Conservation (phyloP, 2,888 invertebrate genomes). For the Drosophila subquinaria region DNA sequence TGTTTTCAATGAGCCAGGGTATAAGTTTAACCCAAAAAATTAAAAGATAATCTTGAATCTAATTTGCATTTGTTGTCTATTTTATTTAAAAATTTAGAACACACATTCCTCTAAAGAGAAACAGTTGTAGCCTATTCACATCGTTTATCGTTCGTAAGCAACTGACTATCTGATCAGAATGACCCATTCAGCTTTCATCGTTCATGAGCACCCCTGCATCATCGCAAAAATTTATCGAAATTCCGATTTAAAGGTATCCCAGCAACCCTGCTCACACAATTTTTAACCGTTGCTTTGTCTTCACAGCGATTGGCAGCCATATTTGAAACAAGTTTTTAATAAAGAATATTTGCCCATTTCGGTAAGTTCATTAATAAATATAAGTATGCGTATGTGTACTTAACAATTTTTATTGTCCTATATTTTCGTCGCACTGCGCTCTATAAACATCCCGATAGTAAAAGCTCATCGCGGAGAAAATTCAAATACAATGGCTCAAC, state of each 20-base stretch:
- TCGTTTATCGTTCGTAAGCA: no score
- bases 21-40: no score
- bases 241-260: neutral
- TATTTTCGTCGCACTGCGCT: neutral
- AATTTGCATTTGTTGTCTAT: no score
- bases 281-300: slow-evolving; percentile 1
- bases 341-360: neutral
- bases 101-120: no score
- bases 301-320: neutral
- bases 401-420: neutral
- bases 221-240: neutral
- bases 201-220: neutral
- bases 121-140: no score
- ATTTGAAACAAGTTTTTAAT: neutral
- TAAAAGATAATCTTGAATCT: no score
- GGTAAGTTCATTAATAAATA: neutral
- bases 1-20: no score
- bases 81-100: no score
- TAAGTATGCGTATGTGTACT: neutral
- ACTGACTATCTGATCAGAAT: no score
- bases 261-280: neutral
- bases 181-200: no score
- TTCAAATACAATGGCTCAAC: neutral
- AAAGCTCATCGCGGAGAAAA: neutral
- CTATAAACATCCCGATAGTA: slow-evolving; percentile 7